A percentile compares a stretch with the other conserved stretches of the same genome.
Conservation (phyloP, 35 echinoderm and acorn worm species). For the Lytechinus variegatus region DNA sequence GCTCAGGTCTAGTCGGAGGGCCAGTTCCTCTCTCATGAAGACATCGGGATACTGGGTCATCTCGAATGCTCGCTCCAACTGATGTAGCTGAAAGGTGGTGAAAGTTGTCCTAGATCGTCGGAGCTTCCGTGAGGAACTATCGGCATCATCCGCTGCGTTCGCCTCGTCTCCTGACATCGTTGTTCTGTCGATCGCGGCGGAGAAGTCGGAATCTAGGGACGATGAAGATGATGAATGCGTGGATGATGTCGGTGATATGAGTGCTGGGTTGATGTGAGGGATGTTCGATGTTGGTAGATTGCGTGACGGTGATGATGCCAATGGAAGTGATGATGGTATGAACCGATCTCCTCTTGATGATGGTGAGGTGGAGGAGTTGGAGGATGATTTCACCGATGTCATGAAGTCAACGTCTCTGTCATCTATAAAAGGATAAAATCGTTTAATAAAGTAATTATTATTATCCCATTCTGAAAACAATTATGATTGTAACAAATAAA, state of each 20-base stretch:
- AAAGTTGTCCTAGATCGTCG: slow-evolving; percentile 88
- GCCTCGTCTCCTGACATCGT: neutral
- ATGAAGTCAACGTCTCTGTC: neutral
- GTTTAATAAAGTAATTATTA: neutral
- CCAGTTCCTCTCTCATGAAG: slow-evolving; percentile 85
- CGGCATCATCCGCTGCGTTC: neutral
- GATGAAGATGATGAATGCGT: slow-evolving; percentile 6
- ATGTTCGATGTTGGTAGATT: neutral
- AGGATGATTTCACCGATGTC: neutral
- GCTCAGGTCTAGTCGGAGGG: slow-evolving; percentile 76
- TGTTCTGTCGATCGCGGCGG: neutral
- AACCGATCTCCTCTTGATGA: neutral
- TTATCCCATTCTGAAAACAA: too few relatives aligned
- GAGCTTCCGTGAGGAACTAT: slow-evolving; percentile 53
- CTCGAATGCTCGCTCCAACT: slow-evolving; percentile 91
- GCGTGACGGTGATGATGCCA: neutral
- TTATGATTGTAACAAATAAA: too few relatives aligned
- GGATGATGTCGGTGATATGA: slow-evolving; percentile 25
- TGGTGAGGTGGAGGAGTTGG: neutral
- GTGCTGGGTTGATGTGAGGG: neutral
- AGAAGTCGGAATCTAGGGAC: neutral
- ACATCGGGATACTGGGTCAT: slow-evolving; percentile 98
- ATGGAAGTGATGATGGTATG: neutral
- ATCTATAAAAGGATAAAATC: neutral
- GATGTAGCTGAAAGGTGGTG: slow-evolving; percentile 92